Evolutionary conservation across 2,797 vertebrate genomes (phyloP).

Genomic region (Poecile montanus): DNA sequence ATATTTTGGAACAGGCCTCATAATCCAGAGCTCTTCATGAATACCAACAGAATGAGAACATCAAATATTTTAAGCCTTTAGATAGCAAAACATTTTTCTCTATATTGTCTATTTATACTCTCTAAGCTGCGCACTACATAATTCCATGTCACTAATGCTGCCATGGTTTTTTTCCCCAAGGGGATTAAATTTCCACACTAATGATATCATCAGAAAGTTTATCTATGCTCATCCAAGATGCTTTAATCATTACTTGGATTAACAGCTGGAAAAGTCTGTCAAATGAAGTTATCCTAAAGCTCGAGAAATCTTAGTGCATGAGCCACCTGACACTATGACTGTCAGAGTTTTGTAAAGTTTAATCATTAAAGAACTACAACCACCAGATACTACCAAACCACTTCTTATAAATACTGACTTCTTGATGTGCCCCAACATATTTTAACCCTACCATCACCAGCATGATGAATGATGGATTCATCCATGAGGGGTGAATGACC

Average conservation of each 20-base stretch:
- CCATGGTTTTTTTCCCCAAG: not conserved
- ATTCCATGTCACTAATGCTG: not conserved
- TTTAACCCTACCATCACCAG: not conserved
- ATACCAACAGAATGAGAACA: not conserved
- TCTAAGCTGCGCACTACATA: not conserved
- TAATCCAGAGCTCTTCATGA: not conserved
- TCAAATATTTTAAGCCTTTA: not conserved
- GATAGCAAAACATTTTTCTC: not conserved
- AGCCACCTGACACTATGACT: not conserved
- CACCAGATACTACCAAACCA: not conserved
- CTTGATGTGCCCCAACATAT: not conserved
- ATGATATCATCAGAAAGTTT: constrained; percentile 5
- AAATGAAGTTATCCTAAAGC: not conserved
- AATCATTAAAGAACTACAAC: not conserved
- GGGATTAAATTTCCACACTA: not conserved
- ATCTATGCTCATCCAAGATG: not conserved
- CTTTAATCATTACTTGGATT: not conserved
- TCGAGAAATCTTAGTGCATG: not conserved
- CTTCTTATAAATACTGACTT: not conserved
- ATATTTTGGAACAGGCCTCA: not conserved
- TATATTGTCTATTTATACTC: not conserved
- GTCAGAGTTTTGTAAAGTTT: not conserved
- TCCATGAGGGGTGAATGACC: not conserved
- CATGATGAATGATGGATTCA: no score
- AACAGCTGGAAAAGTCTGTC: not conserved